Evolutionary conservation across 2,888 invertebrate species (phyloP).

Genomic region (Dichetophora obliterata): DNA sequence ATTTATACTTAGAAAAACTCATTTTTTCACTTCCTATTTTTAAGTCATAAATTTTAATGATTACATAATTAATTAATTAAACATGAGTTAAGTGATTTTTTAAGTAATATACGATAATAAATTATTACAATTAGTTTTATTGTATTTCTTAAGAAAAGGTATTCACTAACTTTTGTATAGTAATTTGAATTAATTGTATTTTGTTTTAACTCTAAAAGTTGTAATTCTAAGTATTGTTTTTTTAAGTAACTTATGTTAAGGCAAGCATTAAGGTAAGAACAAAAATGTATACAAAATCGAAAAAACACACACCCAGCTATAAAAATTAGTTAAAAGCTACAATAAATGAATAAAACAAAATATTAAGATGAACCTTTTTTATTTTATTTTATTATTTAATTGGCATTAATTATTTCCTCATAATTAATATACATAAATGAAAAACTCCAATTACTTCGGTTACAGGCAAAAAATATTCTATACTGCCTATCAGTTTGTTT

Average conservation of each 20-base stretch:
- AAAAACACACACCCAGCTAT: conserved; percentile 17
- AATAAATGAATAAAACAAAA: conserved; percentile 40
- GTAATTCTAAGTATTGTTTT: conserved; percentile 3
- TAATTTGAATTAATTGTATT: conserved; percentile 9
- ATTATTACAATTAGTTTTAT: conserved; percentile 26
- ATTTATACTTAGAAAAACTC: conserved; percentile 10
- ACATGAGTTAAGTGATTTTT: background rate
- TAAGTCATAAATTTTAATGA: background rate
- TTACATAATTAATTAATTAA: conserved; percentile 1
- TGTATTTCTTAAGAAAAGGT: conserved; percentile 8
- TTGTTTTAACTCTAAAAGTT: background rate
- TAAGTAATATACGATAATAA: background rate
- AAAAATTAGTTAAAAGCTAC: conserved; percentile 40
- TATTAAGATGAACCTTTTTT: conserved; percentile 15
- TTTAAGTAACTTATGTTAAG: background rate
- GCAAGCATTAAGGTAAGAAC: conserved; percentile 4
- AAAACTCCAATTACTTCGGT: too few relatives aligned
- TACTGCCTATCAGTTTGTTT: too few relatives aligned
- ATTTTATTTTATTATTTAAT: too few relatives aligned
- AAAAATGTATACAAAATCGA: conserved; percentile 27
- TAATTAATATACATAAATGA: too few relatives aligned
- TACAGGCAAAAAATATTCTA: too few relatives aligned
- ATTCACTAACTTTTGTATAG: conserved; percentile 26
- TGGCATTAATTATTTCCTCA: too few relatives aligned
- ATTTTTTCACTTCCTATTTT: background rate